Evolutionary conservation across 1,140 invertebrate species (phyloP).

Genomic region (Marisa cornuarietis): DNA sequence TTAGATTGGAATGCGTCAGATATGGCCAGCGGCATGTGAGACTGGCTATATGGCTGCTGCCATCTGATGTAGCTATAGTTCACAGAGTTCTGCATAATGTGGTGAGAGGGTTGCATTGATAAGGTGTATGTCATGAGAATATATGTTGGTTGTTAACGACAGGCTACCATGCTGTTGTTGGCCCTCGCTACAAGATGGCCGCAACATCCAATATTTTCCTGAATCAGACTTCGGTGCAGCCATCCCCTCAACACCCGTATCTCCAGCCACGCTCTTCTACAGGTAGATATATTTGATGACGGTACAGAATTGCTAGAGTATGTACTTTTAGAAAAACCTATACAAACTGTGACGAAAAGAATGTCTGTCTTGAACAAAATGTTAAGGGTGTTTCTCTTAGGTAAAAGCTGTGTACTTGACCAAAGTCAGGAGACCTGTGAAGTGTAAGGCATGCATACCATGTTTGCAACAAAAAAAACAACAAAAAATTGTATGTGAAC

Average conservation of each 20-base stretch:
- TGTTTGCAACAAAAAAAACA: too few species aligned
- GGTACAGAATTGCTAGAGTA: background rate
- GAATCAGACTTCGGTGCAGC: constrained; percentile 14
- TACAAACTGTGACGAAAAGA: background rate
- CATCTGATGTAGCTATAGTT: too few species aligned
- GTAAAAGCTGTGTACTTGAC: too few species aligned
- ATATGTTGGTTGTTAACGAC: constrained; percentile 3
- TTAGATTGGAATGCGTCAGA: too few species aligned
- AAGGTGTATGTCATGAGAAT: too few species aligned
- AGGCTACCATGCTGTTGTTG: constrained; percentile 51
- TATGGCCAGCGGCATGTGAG: background rate
- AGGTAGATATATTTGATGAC: background rate
- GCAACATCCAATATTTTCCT: constrained; percentile 35
- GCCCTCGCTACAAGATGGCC: constrained; percentile 41
- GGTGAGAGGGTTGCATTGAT: too few species aligned
- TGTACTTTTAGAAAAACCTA: background rate
- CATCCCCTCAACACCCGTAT: constrained; percentile 18
- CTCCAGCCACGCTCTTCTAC: constrained; percentile 21
- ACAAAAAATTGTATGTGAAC: background rate
- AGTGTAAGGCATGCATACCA: too few species aligned
- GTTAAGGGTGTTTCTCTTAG: background rate
- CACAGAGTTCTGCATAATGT: too few species aligned
- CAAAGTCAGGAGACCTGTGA: too few species aligned
- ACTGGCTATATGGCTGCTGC: background rate
- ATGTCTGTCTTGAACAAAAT: background rate